These are phyloP conservation scores for Callithrix jacchus DNA, from an alignment of 2,113 vertebrate genomes.

Conservation along the genomic window DNA sequence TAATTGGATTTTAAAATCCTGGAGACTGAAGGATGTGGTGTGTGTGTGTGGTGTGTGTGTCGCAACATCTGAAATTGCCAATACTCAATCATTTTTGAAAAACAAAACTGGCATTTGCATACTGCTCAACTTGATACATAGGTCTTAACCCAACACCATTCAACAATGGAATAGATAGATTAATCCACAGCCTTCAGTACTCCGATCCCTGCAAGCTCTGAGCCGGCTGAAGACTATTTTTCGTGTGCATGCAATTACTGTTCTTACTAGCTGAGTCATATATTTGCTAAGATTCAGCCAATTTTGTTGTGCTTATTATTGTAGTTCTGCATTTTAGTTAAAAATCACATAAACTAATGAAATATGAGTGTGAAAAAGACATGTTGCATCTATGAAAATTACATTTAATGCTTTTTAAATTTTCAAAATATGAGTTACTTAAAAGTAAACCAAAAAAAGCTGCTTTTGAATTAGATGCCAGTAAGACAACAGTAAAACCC, in stretches of 20 bases:
- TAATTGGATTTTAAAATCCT: background rate
- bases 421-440: background rate
- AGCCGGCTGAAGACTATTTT: background rate
- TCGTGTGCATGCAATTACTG: background rate
- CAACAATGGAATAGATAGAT: background rate
- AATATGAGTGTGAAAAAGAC: background rate
- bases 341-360: background rate
- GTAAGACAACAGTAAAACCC: background rate
- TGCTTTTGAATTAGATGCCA: background rate
- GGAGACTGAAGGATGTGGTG: background rate
- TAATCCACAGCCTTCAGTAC: background rate
- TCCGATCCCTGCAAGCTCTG: background rate
- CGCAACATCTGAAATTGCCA: background rate
- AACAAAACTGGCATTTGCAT: background rate
- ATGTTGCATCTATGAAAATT: background rate
- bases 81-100: background rate
- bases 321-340: background rate
- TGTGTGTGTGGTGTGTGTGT: background rate
- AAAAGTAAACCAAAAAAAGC: background rate
- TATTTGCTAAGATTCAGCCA: background rate
- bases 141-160: background rate
- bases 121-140: background rate
- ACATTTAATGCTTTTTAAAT: slow-evolving; percentile 7
- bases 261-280: background rate
- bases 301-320: background rate